Percentiles rank a stretch among this genome's conserved stretches.
Evolutionary conservation across 37 sponge, comb jelly and placozoan genomes (phyloP).

Genomic region (Hexactinellida sp.): DNA sequence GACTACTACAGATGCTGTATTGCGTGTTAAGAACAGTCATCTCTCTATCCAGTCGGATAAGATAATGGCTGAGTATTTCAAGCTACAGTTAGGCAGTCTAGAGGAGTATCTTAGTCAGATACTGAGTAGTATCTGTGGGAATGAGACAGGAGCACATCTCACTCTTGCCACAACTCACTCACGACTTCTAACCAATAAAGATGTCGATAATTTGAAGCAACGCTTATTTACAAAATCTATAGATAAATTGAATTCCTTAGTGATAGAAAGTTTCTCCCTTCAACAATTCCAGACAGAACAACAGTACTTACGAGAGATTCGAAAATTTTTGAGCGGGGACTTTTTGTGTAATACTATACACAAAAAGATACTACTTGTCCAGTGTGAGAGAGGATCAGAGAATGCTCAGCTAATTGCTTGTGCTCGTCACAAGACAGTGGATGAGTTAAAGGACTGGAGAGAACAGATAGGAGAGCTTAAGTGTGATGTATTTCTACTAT

Average conservation of each 20-base stretch:
- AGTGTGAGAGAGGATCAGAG: conserved; percentile 69
- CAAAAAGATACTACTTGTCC: conserved; percentile 39
- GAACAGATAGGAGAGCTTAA: not conserved
- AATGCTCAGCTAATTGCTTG: conserved; percentile 72
- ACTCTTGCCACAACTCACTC: not conserved
- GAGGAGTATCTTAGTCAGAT: not conserved
- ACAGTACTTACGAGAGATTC: not conserved
- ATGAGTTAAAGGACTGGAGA: conserved; percentile 22
- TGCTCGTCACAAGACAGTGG: conserved; percentile 56
- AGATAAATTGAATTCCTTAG: not conserved
- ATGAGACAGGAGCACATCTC: not conserved
- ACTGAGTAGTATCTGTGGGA: not conserved
- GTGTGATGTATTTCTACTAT: conserved; percentile 29
- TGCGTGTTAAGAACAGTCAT: not conserved
- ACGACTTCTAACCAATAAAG: not conserved
- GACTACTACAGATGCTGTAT: not conserved
- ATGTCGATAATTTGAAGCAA: not conserved
- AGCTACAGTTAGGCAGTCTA: not conserved
- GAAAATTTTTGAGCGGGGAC: not conserved
- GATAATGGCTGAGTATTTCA: not conserved
- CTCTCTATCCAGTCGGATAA: not conserved
- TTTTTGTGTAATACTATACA: not conserved
- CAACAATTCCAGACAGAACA: not conserved
- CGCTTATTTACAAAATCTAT: not conserved
- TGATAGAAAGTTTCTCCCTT: not conserved